phyloP scores from a whole-genome alignment of 2,797 vertebrate species.

The Gephyroberyx darwinii region DNA sequence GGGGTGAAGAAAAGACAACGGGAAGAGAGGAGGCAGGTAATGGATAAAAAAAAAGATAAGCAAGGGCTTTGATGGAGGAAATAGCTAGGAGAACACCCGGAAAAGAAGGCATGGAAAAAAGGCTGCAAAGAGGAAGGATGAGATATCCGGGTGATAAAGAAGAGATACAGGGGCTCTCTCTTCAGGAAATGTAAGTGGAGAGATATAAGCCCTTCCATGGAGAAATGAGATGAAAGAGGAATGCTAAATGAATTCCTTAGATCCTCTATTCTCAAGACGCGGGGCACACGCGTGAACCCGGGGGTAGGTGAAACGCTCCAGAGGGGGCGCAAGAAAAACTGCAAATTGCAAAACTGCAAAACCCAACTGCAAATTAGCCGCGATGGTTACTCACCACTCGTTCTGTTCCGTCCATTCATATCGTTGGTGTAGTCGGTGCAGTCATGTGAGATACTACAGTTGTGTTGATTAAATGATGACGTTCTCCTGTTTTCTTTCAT shows the following conservation, averaged over 20 bases:
- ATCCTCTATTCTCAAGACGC: conserved; percentile 57
- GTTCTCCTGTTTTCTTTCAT: neutral
- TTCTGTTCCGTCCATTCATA: neutral
- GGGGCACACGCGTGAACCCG: conserved; percentile 23
- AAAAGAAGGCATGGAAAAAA: neutral
- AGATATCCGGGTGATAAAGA: conserved; percentile 37
- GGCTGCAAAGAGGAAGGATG: conserved; percentile 24
- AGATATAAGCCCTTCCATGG: conserved; percentile 38
- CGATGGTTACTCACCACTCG: neutral
- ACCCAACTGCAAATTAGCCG: conserved; percentile 34
- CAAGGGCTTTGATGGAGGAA: conserved; percentile 37
- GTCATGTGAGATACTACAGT: no score
- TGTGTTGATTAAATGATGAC: neutral
- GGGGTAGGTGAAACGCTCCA: conserved; percentile 41
- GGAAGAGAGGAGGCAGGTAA: conserved; percentile 52
- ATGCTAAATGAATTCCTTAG: conserved; percentile 59
- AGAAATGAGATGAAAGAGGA: conserved; percentile 61
- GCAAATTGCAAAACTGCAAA: no score
- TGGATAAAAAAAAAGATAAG: conserved; percentile 47
- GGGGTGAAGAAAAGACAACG: conserved; percentile 8
- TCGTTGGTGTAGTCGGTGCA: no score
- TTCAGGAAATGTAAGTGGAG: conserved; percentile 31
- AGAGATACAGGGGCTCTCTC: conserved; percentile 32
- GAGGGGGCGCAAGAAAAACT: conserved; percentile 31
- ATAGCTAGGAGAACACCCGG: conserved; percentile 27